Base-by-base conservation (phyloP, 1,140 invertebrate species). In the Spodoptera frugiperda region DNA sequence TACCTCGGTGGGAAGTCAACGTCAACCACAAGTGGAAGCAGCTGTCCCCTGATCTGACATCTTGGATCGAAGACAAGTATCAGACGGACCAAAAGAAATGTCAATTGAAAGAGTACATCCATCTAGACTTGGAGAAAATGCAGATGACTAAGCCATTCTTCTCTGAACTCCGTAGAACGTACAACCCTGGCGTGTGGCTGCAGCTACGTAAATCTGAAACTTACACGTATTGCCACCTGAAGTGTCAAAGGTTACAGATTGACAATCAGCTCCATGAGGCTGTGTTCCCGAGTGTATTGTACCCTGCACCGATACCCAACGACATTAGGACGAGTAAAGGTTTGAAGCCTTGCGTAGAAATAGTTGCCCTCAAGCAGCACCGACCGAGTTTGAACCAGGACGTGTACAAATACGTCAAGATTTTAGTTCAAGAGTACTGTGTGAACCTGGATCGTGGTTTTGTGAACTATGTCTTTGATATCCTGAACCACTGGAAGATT, bases 91-190 rank as follows among this genome's bases (percentile, higher is more conserved):
- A 95, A 67, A 96, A 96, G 78, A 96, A 95, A 85, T 97, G 97
- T 61, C 96, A 97, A 78, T 93, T 97, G 55, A 97, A 97, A 91
- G 97, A 98, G 86, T 97, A 96, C 81, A 95, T 96, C 6, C 93
- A 98, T 95, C 96, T 97, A 78, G 97, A 98, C 88, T 95, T 98
- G 77, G 95, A 95, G 61, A 97, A 97, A 87, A 98, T 98, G 97
- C 96, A 97, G 79, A 98, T 98, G 97, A 96, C 96, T 0, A 97
- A 97, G 87, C 97, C 97, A 1, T 98, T 98, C 88, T 97, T 96
- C 89, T 97, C 97, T 0, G 97, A 97, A 84, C 85, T 98, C 25
- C 91, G 96, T 74, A 94, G 97, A 54, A 96, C 95, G 0, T 97
- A 97, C 84, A 95, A 95, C 70, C 97, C 97, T n/a, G 97, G 96